phyloP scores from a whole-genome alignment of 1,140 invertebrate genomes.

The Drosophila equinoxialis region DNA sequence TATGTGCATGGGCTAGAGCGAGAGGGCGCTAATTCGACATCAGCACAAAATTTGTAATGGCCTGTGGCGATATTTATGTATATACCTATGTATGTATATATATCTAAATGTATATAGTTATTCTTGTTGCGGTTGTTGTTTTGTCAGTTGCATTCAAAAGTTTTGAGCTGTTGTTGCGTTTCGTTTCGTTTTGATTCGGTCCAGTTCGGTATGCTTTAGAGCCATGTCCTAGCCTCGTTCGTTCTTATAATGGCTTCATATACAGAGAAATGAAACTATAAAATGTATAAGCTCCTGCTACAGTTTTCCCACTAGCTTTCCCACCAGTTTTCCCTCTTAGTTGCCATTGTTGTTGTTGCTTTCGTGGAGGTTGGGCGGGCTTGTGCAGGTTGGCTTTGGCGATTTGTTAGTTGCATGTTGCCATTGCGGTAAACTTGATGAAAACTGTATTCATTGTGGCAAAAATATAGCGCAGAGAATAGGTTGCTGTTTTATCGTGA shows the following conservation, averaged over 20 bases:
- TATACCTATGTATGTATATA: neutral
- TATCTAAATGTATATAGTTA: constrained; percentile 30
- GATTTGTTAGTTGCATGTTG: constrained; percentile 34
- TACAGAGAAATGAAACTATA: constrained; percentile 54
- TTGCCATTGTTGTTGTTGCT: constrained; percentile 45
- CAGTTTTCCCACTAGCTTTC: neutral
- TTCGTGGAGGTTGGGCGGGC: neutral
- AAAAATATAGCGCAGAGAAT: constrained; percentile 23
- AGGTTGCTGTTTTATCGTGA: constrained; percentile 1
- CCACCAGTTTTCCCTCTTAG: neutral
- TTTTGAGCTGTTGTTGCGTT: constrained; percentile 17
- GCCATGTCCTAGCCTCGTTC: neutral
- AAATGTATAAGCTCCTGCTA: constrained; percentile 62
- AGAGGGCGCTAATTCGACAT: constrained; percentile 67
- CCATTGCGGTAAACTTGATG: constrained; percentile 60
- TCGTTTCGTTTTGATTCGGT: constrained; percentile 38
- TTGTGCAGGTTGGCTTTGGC: constrained; percentile 13
- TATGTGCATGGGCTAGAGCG: constrained; percentile 49
- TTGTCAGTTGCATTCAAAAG: constrained; percentile 35
- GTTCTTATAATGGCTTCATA: constrained; percentile 67
- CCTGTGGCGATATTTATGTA: constrained; percentile 22
- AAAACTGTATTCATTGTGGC: constrained; percentile 58
- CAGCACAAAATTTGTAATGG: constrained; percentile 72
- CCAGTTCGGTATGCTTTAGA: neutral
- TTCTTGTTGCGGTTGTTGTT: constrained; percentile 37